phyloP scores from a whole-genome alignment of 2,888 invertebrate species.

The Heliconius charithonia region DNA sequence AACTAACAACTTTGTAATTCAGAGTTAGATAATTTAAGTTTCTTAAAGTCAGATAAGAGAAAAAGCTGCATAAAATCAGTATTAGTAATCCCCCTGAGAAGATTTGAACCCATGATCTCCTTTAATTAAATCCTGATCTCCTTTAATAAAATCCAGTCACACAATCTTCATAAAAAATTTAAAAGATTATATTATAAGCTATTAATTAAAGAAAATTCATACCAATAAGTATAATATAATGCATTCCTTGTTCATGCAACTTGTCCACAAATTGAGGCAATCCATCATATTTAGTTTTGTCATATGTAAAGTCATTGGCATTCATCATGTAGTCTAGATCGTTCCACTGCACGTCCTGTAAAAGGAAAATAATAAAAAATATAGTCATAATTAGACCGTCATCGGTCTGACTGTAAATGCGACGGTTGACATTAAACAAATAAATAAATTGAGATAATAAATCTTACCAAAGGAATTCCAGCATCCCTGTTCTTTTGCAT shows the following conservation, averaged over 20 bases:
- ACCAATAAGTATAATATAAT: constrained; percentile 88
- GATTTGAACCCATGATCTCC: no score
- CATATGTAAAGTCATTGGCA: constrained; percentile 91
- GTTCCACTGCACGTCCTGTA: constrained; percentile 91
- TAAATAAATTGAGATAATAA: background rate
- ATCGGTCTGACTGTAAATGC: no score
- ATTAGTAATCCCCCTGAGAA: no score
- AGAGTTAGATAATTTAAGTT: no score
- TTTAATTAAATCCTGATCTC: no score
- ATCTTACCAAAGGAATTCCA: constrained; percentile 89
- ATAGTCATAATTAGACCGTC: background rate
- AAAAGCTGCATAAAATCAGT: no score
- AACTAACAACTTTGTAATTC: no score
- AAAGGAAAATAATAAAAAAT: background rate
- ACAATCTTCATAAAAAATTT: no score
- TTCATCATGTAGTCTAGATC: constrained; percentile 93
- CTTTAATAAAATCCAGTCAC: no score
- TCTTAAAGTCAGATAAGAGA: no score
- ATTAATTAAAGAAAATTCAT: constrained; percentile 41
- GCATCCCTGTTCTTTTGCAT: constrained; percentile 88
- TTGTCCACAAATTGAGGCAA: constrained; percentile 88
- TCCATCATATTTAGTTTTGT: constrained; percentile 84
- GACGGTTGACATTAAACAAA: no score
- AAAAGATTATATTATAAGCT: no score
- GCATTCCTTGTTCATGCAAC: constrained; percentile 88